phyloP scores from a whole-genome alignment of 2,888 invertebrate genomes.

The Amiota mariae region DNA sequence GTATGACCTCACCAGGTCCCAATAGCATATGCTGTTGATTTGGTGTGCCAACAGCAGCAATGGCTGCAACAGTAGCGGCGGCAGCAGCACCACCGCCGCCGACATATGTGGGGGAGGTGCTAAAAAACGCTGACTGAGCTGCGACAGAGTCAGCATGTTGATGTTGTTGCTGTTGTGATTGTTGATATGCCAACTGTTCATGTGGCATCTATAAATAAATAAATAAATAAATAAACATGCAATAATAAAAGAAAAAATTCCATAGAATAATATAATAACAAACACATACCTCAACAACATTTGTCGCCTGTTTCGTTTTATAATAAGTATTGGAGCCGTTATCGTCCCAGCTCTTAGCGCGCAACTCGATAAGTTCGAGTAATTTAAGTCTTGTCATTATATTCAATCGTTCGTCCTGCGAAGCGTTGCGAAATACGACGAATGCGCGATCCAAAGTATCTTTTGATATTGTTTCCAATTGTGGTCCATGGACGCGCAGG shows the following conservation, averaged over 20 bases:
- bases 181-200: conserved; percentile 50
- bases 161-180: conserved; percentile 39
- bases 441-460: conserved; percentile 89
- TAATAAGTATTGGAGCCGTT: conserved; percentile 91
- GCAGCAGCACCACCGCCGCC: conserved; percentile 59
- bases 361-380: conserved; percentile 92
- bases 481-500: conserved; percentile 85
- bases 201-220: conserved; percentile 59
- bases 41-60: conserved; percentile 69
- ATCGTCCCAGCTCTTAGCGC: conserved; percentile 93
- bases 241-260: not conserved
- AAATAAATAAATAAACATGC: conserved; percentile 24
- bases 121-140: conserved; percentile 72
- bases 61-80: conserved; percentile 62
- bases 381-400: conserved; percentile 89
- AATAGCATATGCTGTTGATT: conserved; percentile 75
- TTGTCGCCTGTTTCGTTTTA: conserved; percentile 79
- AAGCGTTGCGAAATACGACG: conserved; percentile 90
- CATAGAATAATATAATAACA: not conserved
- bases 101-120: conserved; percentile 75
- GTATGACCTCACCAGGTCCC: conserved; percentile 88
- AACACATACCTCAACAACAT: conserved; percentile 76
- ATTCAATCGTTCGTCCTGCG: conserved; percentile 89
- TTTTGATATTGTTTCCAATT: conserved; percentile 87
- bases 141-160: conserved; percentile 50